Evolutionary conservation across 2,113 vertebrate species (phyloP), one percentile per base, ranked within the genome.

Genomic region (Taurulus bubalis): DNA sequence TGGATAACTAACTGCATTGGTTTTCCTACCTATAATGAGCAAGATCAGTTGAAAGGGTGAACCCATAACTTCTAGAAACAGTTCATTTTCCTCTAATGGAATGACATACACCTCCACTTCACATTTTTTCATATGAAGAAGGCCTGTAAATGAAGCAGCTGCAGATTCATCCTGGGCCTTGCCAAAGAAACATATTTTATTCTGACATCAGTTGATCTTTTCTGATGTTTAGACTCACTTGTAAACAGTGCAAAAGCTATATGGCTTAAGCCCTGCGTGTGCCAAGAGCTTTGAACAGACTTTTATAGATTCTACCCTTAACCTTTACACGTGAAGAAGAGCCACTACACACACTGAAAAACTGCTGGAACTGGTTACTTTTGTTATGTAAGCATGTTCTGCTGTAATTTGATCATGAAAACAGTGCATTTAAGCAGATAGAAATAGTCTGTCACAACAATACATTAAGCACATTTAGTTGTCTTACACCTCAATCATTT

Each of bases 121-220:
- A 72, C 36, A 75, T 42, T 15, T 66, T 68, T 83, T 82, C 36
- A 73, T 68, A 22, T 69, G 70, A 73, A 76, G 32, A 69, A 77
- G 74, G 53, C 34, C 51, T 79, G 36, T 84, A 85, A 85, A 89
- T 79, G 47, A 87, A 45, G 56, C 74, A 67, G 71, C 69, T 85
- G 80, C 73, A 77, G 62, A n/a, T 72, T 59, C 65, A 63, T 80
- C 16, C 28, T 45, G 8, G 55, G 69, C 30, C 11, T 67, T 63
- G 66, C 58, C 74, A 74, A 51, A 51, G 12, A 79, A 56, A 49
- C 45, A 69, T 71, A 15, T 80, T 84, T 80, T 73, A 71, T 75
- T 79, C 51, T 77, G 59, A 80, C 72, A 84, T 75, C 56, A 79
- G 40, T 76, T 71, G 24, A 86, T 82, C 78, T 83, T 68, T 75